Conservation (phyloP, 2,113 vertebrate genomes). For the Verasper variegatus region DNA sequence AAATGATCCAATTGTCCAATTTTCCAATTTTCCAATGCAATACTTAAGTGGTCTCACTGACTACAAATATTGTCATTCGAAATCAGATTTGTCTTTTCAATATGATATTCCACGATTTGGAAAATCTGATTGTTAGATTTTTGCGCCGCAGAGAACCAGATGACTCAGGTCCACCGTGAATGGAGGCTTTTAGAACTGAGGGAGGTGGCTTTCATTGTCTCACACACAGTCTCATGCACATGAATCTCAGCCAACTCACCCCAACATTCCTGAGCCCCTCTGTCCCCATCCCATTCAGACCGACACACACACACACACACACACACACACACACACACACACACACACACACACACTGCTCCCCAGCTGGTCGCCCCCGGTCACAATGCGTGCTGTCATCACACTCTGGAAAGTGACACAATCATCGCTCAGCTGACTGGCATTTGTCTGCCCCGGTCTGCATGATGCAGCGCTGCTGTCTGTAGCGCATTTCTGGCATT, state of each 20-base stretch:
- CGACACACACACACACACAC: constrained; percentile 24
- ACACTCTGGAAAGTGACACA: constrained; percentile 69
- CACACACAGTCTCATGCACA: constrained; percentile 35
- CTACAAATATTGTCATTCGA: too few species aligned
- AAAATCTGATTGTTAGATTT: neutral
- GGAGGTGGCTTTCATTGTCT: constrained; percentile 63
- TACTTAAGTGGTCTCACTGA: too few species aligned
- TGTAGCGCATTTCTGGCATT: neutral
- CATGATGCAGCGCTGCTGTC: constrained; percentile 53
- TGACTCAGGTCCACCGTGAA: constrained; percentile 61
- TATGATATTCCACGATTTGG: neutral
- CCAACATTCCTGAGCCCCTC: constrained; percentile 61
- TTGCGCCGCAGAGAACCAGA: constrained; percentile 29
- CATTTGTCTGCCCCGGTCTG: constrained; percentile 46
- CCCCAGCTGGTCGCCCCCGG: constrained; percentile 30
- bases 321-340: constrained; percentile 19
- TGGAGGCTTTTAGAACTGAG: constrained; percentile 61
- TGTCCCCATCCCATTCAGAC: constrained; percentile 41
- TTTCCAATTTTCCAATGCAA: too few species aligned
- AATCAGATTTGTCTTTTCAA: too few species aligned
- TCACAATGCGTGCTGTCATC: constrained; percentile 65
- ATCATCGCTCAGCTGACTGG: constrained; percentile 61
- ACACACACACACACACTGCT: constrained; percentile 7
- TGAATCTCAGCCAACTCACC: constrained; percentile 39
- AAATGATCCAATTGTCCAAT: too few species aligned